Percentiles rank a stretch among this genome's conserved stretches.
These are phyloP conservation scores for Frieseomelitta varia DNA, from an alignment of 1,140 invertebrate genomes.

Conservation along the genomic window DNA sequence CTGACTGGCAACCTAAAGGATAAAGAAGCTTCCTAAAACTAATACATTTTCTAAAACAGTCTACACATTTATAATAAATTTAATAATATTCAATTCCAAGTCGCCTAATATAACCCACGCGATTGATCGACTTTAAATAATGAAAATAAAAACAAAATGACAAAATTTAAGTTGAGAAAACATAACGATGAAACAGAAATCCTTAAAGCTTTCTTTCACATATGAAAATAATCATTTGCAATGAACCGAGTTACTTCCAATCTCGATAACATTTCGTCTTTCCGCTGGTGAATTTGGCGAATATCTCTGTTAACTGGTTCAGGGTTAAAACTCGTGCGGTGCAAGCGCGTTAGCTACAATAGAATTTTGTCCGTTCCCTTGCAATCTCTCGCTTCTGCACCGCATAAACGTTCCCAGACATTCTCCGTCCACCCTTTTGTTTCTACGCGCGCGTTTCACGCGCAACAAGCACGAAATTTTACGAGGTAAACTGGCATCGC, in stretches of 20 bases:
- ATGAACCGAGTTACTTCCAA: not conserved
- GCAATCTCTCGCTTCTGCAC: not conserved
- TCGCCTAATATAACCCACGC: too few relatives aligned
- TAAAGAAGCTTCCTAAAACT: too few relatives aligned
- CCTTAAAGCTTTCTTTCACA: too few relatives aligned
- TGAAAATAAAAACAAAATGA: too few relatives aligned
- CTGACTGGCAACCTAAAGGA: too few relatives aligned
- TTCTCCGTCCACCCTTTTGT: not conserved
- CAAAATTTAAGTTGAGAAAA: too few relatives aligned
- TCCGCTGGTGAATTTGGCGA: not conserved
- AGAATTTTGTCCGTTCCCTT: constrained; percentile 18
- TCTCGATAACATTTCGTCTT: not conserved
- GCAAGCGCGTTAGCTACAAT: not conserved
- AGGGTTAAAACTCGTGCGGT: not conserved
- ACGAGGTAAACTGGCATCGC: constrained; percentile 24
- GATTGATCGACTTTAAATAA: too few relatives aligned
- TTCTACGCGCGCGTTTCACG: not conserved
- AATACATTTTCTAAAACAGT: too few relatives aligned
- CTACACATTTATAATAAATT: too few relatives aligned
- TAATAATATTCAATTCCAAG: too few relatives aligned
- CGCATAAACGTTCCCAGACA: not conserved
- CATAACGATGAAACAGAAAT: too few relatives aligned
- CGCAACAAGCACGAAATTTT: constrained; percentile 15
- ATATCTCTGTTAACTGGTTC: not conserved
- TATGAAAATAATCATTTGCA: too few relatives aligned